Evolutionary conservation across 92 coral and sea anemone species (phyloP), one percentile per base, ranked within the genome.

Genomic region (Siderastrea radians): DNA sequence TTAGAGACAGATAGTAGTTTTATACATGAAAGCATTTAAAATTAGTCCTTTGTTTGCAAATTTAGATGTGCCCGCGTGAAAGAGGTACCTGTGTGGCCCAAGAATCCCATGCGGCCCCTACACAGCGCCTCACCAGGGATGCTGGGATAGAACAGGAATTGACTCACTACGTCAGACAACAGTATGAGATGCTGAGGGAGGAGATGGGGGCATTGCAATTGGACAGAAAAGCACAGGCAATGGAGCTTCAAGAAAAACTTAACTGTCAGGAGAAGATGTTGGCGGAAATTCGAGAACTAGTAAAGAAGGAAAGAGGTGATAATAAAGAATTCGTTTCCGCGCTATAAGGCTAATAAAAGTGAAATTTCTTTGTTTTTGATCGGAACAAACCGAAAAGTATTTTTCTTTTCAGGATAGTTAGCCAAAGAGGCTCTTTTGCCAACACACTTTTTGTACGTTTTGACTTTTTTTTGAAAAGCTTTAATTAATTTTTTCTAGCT

Each of bases 31-130:
- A 59, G 63, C 7, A n/a, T 66, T 44, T 3, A 66, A 26, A 26
- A n/a, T 66, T 7, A 0, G 3, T 66, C 13, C 3, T 44, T 17
- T 8, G 10, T 26, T 12, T 49, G 4, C 49, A 1, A 3, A n/a
- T 63, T 17, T 79, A 79, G 83, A 79, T 49, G 74, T 79, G 51
- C 84, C 73, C 73, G 1, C 62, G 84, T 26, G 73, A 79, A 8
- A 19, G 38, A 19, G n/a, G 61, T 0, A 26, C 38, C 38, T 26
- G 38, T 2, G 38, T 49, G 74, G 44, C 73, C 51, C 64, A 65
- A 9, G 7, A 8, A 7, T 13, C 49, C 11, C 49, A 46, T 1
- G 49, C 74, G 17, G 62, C n/a, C 47, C 15, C 49, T 44, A 49
- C 11, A 6, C 72, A 49, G 49, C 49, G 3, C 50, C 15, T 63